Conservation (phyloP, 1,140 invertebrate genomes). For the Microplitis demolitor region DNA sequence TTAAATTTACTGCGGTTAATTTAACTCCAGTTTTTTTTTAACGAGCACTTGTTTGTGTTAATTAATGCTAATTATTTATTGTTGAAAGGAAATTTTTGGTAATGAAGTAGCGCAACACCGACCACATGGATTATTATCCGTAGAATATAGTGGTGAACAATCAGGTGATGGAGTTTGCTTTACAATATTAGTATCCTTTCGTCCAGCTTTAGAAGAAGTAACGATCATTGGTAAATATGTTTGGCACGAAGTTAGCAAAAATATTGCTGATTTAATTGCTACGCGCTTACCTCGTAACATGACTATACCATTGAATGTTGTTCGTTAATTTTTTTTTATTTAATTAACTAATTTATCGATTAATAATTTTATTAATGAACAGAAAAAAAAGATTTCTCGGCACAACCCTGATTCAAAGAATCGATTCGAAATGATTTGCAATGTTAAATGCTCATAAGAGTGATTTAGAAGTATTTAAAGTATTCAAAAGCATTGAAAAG, state of each 20-base stretch:
- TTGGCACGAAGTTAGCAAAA: conserved; percentile 80
- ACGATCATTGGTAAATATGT: conserved; percentile 84
- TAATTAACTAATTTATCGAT: no score
- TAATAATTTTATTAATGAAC: not conserved
- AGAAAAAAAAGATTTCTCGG: no score
- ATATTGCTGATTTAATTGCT: conserved; percentile 73
- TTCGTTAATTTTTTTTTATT: conserved; percentile 65
- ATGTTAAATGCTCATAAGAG: no score
- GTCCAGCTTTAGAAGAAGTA: conserved; percentile 83
- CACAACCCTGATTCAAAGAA: not conserved
- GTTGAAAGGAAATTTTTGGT: conserved; percentile 80
- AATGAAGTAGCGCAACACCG: conserved; percentile 82
- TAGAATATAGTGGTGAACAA: conserved; percentile 65
- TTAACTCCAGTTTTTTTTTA: not conserved
- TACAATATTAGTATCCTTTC: conserved; percentile 83
- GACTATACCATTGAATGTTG: conserved; percentile 79
- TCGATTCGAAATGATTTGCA: no score
- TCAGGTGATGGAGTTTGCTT: conserved; percentile 80
- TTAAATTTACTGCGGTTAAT: not conserved
- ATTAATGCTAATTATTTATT: conserved; percentile 5
- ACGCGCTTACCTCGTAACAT: conserved; percentile 72
- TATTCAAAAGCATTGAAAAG: no score
- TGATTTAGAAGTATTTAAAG: no score
- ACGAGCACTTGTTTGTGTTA: not conserved
- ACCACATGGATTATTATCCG: conserved; percentile 78